phyloP scores from a whole-genome alignment of 1,140 invertebrate species.

The Bombus waltoni region DNA sequence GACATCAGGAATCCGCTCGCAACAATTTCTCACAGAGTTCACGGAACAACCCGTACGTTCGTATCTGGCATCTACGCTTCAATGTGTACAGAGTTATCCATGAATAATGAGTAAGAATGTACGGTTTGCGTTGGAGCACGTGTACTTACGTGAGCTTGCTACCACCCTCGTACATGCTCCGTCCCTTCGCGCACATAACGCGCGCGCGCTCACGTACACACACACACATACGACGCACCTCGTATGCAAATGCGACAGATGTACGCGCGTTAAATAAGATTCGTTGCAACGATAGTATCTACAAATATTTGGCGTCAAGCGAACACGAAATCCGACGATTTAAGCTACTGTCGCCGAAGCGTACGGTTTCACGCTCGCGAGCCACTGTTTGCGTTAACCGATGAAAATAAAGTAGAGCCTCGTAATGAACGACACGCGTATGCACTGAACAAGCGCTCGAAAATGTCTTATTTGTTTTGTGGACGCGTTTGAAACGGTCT shows the following conservation, averaged over 20 bases:
- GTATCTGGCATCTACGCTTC: conserved; percentile 11
- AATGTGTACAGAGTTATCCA: conserved; percentile 35
- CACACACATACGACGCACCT: background rate
- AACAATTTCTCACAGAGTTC: conserved; percentile 22
- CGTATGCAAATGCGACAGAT: conserved; percentile 33
- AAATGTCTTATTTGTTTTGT: no score
- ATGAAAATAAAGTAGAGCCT: conserved; percentile 53
- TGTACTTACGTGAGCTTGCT: background rate
- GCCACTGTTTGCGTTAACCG: conserved; percentile 51
- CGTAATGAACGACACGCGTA: conserved; percentile 36
- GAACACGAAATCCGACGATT: conserved; percentile 50
- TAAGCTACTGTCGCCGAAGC: conserved; percentile 22
- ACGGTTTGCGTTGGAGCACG: conserved; percentile 11
- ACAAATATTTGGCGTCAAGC: conserved; percentile 60
- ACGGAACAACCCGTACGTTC: background rate
- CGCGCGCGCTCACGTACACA: background rate
- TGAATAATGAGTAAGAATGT: conserved; percentile 47
- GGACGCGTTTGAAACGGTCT: no score
- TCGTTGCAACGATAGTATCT: conserved; percentile 56
- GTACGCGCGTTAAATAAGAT: conserved; percentile 59
- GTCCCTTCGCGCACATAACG: background rate
- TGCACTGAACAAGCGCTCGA: background rate
- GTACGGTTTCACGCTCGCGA: conserved; percentile 31
- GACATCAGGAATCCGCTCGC: background rate
- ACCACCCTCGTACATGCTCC: background rate